Percentiles rank a stretch among this genome's conserved stretches.
Conservation (phyloP, 92 coral and sea anemone species). For the Siderastrea radians region DNA sequence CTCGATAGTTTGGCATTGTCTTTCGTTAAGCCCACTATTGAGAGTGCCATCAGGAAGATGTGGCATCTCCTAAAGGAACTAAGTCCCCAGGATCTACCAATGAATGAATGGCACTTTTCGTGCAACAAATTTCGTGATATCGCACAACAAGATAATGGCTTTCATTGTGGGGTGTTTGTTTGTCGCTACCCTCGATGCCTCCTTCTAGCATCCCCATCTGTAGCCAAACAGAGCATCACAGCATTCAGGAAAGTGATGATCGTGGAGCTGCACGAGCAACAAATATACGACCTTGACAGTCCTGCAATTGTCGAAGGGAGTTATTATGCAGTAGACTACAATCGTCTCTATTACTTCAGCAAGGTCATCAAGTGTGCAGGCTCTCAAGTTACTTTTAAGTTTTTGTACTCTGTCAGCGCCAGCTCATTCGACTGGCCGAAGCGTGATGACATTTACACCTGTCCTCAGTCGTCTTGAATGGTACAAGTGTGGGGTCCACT, state of each 20-base stretch:
- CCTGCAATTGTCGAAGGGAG: constrained; percentile 16
- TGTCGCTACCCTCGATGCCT: constrained; percentile 25
- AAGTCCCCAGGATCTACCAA: constrained; percentile 2
- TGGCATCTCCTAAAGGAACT: constrained; percentile 2
- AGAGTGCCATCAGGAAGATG: constrained; percentile 38
- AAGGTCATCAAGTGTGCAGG: constrained; percentile 5
- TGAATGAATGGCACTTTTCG: not conserved
- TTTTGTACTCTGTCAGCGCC: constrained; percentile 48
- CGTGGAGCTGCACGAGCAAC: constrained; percentile 49
- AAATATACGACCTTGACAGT: constrained; percentile 22
- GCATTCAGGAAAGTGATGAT: constrained; percentile 45
- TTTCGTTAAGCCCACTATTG: constrained; percentile 52
- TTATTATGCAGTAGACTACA: constrained; percentile 44
- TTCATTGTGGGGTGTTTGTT: constrained; percentile 30
- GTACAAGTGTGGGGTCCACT: no score
- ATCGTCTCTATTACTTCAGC: constrained; percentile 13
- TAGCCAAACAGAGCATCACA: constrained; percentile 25
- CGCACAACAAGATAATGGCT: not conserved
- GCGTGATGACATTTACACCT: constrained; percentile 47
- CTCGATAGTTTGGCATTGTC: constrained; percentile 64
- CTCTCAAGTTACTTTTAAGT: not conserved
- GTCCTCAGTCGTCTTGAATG: constrained; percentile 14
- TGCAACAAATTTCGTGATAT: not conserved
- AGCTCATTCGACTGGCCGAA: constrained; percentile 52
- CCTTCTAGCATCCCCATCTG: constrained; percentile 40